Percentiles rank a stretch among this genome's conserved stretches.
Evolutionary conservation across 2,888 invertebrate genomes (phyloP).

Genomic region (Sericinus montela): DNA sequence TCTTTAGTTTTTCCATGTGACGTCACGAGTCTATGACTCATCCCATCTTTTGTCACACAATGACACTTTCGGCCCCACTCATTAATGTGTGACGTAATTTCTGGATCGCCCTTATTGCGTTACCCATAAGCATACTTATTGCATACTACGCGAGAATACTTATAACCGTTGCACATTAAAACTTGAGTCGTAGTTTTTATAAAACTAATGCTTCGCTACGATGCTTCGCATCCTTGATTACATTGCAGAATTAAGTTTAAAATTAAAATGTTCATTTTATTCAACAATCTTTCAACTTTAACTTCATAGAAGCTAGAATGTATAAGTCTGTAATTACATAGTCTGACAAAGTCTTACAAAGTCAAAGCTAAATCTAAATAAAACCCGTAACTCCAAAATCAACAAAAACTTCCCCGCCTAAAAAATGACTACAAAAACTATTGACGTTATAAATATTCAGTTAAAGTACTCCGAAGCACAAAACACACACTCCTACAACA

Average conservation of each 20-base stretch:
- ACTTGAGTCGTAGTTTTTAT: background rate
- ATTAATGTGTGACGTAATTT: too few relatives aligned
- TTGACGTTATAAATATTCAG: background rate
- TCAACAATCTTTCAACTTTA: background rate
- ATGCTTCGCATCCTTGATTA: background rate
- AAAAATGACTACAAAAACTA: background rate
- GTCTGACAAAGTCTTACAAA: background rate
- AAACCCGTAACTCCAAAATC: background rate
- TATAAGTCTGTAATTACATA: background rate
- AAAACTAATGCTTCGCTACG: background rate
- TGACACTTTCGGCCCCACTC: too few relatives aligned
- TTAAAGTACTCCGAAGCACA: background rate
- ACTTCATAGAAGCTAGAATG: conserved; percentile 9
- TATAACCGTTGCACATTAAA: background rate
- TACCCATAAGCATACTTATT: background rate
- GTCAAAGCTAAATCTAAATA: too few relatives aligned
- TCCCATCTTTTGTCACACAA: too few relatives aligned
- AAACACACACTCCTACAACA: background rate
- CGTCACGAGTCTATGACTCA: too few relatives aligned
- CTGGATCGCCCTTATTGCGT: background rate
- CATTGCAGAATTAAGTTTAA: too few relatives aligned
- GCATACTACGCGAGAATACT: background rate
- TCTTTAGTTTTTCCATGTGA: too few relatives aligned
- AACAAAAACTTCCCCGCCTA: background rate
- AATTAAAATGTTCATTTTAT: too few relatives aligned